These are phyloP conservation scores for Polia nebulosa DNA, from an alignment of 2,888 invertebrate genomes.

Conservation along the genomic window DNA sequence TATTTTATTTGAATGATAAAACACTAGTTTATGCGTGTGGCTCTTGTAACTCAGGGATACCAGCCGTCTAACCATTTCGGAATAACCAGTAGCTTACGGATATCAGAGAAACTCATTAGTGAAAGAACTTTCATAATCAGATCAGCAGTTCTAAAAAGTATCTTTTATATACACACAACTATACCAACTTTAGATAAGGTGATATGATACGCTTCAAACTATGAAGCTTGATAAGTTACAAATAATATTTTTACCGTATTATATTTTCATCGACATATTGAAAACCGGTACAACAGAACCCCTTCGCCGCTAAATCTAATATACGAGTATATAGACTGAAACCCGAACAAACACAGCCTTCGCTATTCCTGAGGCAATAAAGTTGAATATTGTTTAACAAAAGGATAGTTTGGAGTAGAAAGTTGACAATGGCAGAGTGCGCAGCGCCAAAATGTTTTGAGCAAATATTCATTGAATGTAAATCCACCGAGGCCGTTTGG, in stretches of 20 bases:
- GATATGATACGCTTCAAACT: not conserved
- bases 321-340: constrained; percentile 68
- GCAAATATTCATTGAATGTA: constrained; percentile 88
- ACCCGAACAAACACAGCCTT: constrained; percentile 6
- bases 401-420: constrained; percentile 67
- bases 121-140: too few relatives aligned
- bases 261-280: constrained; percentile 63
- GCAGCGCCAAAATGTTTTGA: constrained; percentile 84
- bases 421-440: constrained; percentile 77
- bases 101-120: too few relatives aligned
- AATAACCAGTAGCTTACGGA: not conserved
- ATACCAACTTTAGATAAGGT: too few relatives aligned
- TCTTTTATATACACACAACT: too few relatives aligned
- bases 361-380: constrained; percentile 58
- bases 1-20: not conserved
- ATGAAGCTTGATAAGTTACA: not conserved
- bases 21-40: not conserved
- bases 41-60: not conserved
- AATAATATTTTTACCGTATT: constrained; percentile 33
- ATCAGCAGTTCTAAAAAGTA: too few relatives aligned
- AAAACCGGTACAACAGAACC: constrained; percentile 69
- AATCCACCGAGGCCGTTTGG: constrained; percentile 81
- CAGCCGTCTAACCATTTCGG: not conserved
- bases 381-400: constrained; percentile 65
- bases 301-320: constrained; percentile 72